These are phyloP conservation scores for Eublepharis macularius DNA, from an alignment of 2,113 vertebrate genomes.

Conservation along the genomic window DNA sequence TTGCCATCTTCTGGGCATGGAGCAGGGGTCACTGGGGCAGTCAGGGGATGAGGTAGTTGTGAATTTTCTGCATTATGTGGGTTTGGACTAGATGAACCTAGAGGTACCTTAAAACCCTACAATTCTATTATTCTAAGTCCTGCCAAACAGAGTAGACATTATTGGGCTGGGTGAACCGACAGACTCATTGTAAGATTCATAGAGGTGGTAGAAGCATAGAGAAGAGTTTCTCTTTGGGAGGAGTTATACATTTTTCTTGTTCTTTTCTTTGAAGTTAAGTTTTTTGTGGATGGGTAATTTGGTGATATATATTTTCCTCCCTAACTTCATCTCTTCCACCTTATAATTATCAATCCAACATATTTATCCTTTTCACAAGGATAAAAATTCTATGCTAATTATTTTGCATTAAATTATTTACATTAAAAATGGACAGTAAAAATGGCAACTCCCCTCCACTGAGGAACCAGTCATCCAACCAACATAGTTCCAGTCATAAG, in stretches of 20 bases:
- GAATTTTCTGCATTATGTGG: no score
- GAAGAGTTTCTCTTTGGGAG: not conserved
- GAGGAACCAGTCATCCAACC: no score
- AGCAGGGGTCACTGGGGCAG: no score
- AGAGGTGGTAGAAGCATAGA: not conserved
- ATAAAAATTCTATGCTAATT: not conserved
- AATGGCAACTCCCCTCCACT: no score
- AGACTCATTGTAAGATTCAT: no score
- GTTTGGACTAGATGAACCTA: no score
- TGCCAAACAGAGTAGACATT: not conserved
- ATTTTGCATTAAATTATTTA: not conserved
- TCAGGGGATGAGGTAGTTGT: no score
- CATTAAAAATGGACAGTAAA: not conserved
- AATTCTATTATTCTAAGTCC: no score
- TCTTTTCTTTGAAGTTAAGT: not conserved
- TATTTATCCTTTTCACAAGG: not conserved
- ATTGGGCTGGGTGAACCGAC: no score
- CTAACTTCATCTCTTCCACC: not conserved
- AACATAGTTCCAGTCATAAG: no score
- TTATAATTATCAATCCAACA: not conserved
- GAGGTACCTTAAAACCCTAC: no score
- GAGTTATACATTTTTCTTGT: not conserved
- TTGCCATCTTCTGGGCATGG: no score
- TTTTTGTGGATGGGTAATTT: not conserved
- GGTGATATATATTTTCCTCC: not conserved